These are phyloP conservation scores for Seira ritae DNA, from an alignment of 2,888 invertebrate species.

Conservation along the genomic window DNA sequence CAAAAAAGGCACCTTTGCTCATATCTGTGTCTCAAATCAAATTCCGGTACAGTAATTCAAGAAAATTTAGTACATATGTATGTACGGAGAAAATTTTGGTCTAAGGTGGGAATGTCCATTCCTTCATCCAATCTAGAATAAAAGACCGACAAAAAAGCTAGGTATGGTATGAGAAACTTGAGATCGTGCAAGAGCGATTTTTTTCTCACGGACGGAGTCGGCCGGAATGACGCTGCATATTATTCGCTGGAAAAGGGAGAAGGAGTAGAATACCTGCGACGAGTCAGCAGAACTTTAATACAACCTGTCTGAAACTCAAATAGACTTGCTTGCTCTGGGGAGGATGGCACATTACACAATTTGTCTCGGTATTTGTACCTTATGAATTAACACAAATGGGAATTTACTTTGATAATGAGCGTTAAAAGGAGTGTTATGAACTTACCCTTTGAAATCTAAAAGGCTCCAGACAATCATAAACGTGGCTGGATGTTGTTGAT, in stretches of 20 bases:
- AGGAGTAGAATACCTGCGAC: background rate
- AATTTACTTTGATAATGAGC: background rate
- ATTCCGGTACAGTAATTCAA: background rate
- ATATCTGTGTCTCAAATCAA: background rate
- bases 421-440: no score
- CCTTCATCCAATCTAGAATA: background rate
- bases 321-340: no score
- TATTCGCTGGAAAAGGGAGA: slow-evolving; percentile 32
- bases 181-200: background rate
- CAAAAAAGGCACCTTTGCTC: background rate
- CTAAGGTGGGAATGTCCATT: no score
- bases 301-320: background rate
- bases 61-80: no score
- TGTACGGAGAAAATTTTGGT: no score
- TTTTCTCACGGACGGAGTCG: slow-evolving; percentile 37
- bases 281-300: background rate
- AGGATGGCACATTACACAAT: background rate
- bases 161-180: background rate
- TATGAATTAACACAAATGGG: background rate
- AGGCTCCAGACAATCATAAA: background rate
- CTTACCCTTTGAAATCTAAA: background rate
- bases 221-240: slow-evolving; percentile 44
- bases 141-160: background rate
- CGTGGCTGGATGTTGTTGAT: background rate
- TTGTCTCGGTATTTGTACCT: background rate